Evolutionary conservation across 1,140 invertebrate species (phyloP).

Genomic region (Dufourea novaeangliae): DNA sequence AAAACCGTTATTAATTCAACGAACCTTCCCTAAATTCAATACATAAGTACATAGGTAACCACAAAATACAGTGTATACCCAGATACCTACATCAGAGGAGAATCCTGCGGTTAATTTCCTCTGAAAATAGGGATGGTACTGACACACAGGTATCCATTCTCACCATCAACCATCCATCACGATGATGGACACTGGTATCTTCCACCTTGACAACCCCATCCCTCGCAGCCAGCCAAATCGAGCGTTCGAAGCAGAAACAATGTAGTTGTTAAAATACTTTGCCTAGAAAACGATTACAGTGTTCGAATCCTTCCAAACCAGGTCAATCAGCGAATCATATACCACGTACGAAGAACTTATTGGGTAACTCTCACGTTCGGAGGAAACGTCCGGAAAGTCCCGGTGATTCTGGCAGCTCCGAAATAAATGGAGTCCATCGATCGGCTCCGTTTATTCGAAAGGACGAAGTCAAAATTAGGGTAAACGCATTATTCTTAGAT

Average conservation of each 20-base stretch:
- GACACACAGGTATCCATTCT: too few species aligned
- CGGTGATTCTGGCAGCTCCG: not conserved
- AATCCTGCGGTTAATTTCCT: not conserved
- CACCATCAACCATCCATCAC: not conserved
- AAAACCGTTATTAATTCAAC: too few species aligned
- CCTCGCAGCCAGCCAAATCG: too few species aligned
- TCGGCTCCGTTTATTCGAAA: not conserved
- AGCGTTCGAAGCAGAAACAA: not conserved
- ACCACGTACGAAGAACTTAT: too few species aligned
- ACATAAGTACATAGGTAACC: too few species aligned
- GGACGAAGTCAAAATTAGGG: not conserved
- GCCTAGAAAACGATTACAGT: not conserved
- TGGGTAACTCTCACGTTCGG: not conserved
- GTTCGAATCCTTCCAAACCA: not conserved
- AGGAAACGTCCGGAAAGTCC: not conserved
- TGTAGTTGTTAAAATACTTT: not conserved
- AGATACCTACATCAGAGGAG: too few species aligned
- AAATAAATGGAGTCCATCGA: constrained; percentile 13
- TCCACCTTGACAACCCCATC: not conserved
- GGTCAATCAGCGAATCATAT: not conserved
- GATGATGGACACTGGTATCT: not conserved
- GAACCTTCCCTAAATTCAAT: too few species aligned
- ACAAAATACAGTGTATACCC: too few species aligned
- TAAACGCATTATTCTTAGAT: constrained; percentile 19
- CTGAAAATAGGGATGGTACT: not conserved